Evolutionary conservation across 1,140 invertebrate species (phyloP), one percentile per base, ranked within the genome.

Genomic region (Zaprionus taronus): DNA sequence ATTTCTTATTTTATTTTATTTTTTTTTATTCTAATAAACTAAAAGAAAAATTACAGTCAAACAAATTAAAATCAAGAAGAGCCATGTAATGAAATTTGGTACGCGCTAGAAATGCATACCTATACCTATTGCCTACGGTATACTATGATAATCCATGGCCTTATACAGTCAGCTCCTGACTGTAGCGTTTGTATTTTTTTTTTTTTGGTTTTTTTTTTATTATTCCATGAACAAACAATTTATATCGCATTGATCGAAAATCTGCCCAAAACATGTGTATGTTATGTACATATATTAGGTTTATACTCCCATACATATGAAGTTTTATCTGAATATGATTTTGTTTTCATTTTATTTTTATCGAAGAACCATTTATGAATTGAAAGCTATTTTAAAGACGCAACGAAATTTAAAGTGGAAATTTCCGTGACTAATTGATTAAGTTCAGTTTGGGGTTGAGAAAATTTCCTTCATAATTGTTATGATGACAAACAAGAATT

Each of bases 391-490:
- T 76, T 72, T 76, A 31, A 60, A 69, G 61, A 31, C 65, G n/a
- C 34, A 49, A 62, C 55, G 12, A 53, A 65, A 66, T 62, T 49
- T 80, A 57, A 73, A 80, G 78, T 78, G 61, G 62, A 77, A 74
- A 62, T 67, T 66, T 78, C 73, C 78, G 78, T 80, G 78, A 65
- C 74, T 73, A 79, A 79, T 80, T 77, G 69, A 65, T 64, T 7
- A 47, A 62, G 51, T 12, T 53, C n/a, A 15, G 57, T 67, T 70
- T 28, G n/a, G 11, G 6, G 31, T 26, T 51, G 47, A 5, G 44
- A 31, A 22, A 28, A 28, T 44, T 38, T 38, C 15, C 31, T 22
- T 41, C 41, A 58, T 53, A 36, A 26, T 64, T 51, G 20, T 49
- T 22, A 22, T 24, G 20, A 51, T 51, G 47, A 51, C 7, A 22